Evolutionary conservation across 2,888 invertebrate species (phyloP).

Genomic region (Lasioglossum calceatum): DNA sequence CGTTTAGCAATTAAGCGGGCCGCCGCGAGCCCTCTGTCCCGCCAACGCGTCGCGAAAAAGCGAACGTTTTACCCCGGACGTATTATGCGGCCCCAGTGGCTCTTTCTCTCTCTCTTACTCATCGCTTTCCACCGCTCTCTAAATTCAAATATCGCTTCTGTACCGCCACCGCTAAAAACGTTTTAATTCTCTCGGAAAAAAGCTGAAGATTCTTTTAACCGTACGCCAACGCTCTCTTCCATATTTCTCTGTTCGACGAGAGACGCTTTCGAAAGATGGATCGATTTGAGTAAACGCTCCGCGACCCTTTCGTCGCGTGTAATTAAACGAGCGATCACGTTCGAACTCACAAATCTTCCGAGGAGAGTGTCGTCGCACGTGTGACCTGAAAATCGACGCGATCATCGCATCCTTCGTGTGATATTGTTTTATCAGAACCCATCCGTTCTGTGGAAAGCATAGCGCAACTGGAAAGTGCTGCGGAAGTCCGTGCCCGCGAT

Average conservation of each 20-base stretch:
- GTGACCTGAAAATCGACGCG: not conserved
- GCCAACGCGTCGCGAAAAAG: not conserved
- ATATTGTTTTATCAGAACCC: not conserved
- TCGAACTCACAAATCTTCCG: not conserved
- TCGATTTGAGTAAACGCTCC: not conserved
- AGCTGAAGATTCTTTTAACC: not conserved
- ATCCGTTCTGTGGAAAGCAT: not conserved
- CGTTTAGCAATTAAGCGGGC: constrained; percentile 38
- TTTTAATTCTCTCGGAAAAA: constrained; percentile 3
- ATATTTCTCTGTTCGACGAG: not conserved
- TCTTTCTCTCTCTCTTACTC: not conserved
- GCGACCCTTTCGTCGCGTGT: not conserved
- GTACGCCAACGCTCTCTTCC: not conserved
- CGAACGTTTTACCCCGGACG: constrained; percentile 19
- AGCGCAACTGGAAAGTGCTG: not conserved
- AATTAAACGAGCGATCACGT: not conserved
- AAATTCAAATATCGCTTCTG: constrained; percentile 7
- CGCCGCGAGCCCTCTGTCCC: not conserved
- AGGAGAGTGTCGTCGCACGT: not conserved
- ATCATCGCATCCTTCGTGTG: not conserved
- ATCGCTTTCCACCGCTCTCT: not conserved
- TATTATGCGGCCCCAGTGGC: not conserved
- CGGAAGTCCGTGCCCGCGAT: not conserved
- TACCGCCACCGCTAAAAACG: constrained; percentile 6
- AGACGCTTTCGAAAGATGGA: not conserved